Evolutionary conservation across 1,140 invertebrate genomes (phyloP).

Genomic region (Hycleus phaleratus): DNA sequence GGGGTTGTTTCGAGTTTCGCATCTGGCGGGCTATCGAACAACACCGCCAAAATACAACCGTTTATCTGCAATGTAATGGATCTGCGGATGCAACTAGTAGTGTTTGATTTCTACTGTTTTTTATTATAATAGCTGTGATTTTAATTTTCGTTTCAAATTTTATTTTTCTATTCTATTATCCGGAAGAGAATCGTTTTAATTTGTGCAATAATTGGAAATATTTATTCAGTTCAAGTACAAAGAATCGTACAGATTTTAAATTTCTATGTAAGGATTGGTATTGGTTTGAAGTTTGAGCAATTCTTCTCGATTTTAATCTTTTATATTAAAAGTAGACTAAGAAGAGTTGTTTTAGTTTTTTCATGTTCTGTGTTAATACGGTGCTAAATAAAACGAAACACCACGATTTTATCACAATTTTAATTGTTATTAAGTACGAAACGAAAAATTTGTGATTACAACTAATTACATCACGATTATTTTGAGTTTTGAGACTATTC

Average conservation of each 20-base stretch:
- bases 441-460: neutral
- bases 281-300: neutral
- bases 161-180: neutral
- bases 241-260: slow-evolving; percentile 4
- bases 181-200: slow-evolving; percentile 8
- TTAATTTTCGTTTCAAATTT: slow-evolving; percentile 9
- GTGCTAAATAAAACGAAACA: neutral
- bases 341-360: neutral
- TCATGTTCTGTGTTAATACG: neutral
- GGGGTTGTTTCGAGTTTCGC: slow-evolving; percentile 49
- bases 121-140: slow-evolving; percentile 10
- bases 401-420: neutral
- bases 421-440: neutral
- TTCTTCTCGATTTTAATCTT: neutral
- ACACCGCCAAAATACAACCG: slow-evolving; percentile 33
- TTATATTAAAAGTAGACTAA: slow-evolving; percentile 5
- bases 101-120: neutral
- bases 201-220: slow-evolving; percentile 16
- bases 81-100: slow-evolving; percentile 5
- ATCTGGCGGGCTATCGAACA: slow-evolving; percentile 48
- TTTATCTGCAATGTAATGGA: slow-evolving; percentile 16
- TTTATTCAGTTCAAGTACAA: slow-evolving; percentile 5
- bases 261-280: slow-evolving; percentile 5
- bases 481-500: neutral
- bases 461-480: neutral